These are phyloP conservation scores for Ctenopoma kingsleyae DNA, from an alignment of 2,797 vertebrate species.

Conservation along the genomic window DNA sequence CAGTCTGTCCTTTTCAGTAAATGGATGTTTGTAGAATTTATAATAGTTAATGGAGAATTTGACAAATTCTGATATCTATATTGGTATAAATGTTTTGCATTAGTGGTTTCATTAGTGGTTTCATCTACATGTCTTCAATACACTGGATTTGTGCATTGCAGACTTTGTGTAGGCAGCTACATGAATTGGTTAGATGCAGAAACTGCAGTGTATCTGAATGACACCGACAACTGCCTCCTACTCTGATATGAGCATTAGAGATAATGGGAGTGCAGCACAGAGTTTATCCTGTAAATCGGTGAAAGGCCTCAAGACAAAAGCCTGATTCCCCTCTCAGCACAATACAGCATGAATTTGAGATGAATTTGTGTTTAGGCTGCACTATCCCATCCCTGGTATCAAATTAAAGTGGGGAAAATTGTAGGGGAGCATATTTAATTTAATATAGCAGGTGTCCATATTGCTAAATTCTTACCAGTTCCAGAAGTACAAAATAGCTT, in stretches of 20 bases:
- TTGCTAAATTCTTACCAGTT: not conserved
- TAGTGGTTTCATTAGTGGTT: not conserved
- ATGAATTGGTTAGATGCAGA: constrained; percentile 29
- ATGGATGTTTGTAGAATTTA: not conserved
- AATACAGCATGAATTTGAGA: constrained; percentile 8
- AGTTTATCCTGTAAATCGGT: constrained; percentile 38
- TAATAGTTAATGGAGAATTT: too few relatives aligned
- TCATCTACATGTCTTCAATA: not conserved
- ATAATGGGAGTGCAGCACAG: constrained; percentile 30
- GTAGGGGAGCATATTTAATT: not conserved
- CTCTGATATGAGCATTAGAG: constrained; percentile 28
- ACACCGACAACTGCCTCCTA: constrained; percentile 35
- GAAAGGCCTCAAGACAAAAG: constrained; percentile 9
- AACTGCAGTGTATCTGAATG: constrained; percentile 21
- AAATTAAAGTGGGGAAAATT: not conserved
- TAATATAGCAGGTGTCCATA: not conserved
- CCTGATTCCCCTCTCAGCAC: constrained; percentile 5
- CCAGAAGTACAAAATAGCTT: too few relatives aligned
- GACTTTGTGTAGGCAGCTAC: constrained; percentile 27
- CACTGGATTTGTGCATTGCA: constrained; percentile 4
- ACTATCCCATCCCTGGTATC: not conserved
- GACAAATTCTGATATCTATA: not conserved
- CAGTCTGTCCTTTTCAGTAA: not conserved
- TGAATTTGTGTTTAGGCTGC: constrained; percentile 1
- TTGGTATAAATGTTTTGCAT: constrained; percentile 1